Evolutionary conservation across 2,797 vertebrate genomes (phyloP).

Genomic region (Myotis pilosus): DNA sequence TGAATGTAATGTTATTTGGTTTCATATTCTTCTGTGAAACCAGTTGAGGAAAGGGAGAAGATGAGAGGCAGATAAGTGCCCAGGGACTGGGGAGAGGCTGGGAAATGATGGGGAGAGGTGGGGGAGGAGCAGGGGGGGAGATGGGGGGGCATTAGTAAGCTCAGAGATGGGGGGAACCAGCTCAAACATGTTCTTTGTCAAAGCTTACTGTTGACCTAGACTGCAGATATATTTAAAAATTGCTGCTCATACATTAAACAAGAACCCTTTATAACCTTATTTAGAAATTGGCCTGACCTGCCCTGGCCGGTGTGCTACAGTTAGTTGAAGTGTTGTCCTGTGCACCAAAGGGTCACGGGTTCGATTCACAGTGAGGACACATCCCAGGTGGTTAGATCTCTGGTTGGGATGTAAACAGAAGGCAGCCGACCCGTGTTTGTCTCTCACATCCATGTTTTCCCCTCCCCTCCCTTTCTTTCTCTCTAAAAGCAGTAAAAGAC

Average conservation of each 20-base stretch:
- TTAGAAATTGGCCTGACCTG: neutral
- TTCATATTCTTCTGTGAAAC: slow-evolving; percentile 19
- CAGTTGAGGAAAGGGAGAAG: neutral
- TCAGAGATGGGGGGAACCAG: neutral
- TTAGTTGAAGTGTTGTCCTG: no score
- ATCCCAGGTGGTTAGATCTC: no score
- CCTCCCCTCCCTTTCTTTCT: no score
- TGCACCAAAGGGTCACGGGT: no score
- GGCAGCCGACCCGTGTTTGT: no score
- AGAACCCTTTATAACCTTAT: neutral
- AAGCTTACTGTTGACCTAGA: neutral
- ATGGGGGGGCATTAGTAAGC: neutral
- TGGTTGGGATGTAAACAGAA: no score
- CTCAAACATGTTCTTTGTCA: neutral
- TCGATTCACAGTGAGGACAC: no score
- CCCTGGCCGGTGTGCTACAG: no score
- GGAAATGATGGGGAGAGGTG: neutral
- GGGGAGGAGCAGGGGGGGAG: neutral
- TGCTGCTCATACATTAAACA: neutral
- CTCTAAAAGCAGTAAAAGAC: no score
- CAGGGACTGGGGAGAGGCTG: neutral
- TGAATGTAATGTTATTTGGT: neutral
- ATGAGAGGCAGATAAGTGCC: neutral
- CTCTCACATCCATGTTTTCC: no score
- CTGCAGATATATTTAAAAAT: neutral